A percentile compares a stretch with the other conserved stretches of the same genome.
Evolutionary conservation across 2,113 vertebrate species (phyloP).

Genomic region (Sterna hirundo): DNA sequence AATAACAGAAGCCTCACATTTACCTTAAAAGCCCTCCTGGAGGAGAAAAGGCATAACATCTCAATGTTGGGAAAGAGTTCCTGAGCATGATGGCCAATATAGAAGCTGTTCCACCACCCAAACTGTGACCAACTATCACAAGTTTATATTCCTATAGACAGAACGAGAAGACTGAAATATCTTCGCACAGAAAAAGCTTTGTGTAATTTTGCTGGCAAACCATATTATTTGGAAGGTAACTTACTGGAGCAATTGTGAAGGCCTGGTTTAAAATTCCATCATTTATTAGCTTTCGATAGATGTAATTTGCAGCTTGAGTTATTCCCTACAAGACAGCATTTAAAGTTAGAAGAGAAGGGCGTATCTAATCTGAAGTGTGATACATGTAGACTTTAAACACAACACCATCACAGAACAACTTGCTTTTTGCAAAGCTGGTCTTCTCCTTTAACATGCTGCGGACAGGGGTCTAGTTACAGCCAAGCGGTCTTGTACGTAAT

Average conservation of each 20-base stretch:
- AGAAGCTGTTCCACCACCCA: conserved; percentile 89
- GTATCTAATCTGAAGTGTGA: background rate
- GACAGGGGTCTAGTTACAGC: background rate
- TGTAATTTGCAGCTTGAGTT: conserved; percentile 87
- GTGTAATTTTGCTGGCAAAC: background rate
- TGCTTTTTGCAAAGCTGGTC: background rate
- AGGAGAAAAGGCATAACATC: conserved; percentile 92
- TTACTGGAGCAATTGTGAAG: conserved; percentile 89
- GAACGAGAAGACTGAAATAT: background rate
- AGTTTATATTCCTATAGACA: conserved; percentile 87
- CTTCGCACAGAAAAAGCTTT: background rate
- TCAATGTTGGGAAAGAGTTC: conserved; percentile 79
- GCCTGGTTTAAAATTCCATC: conserved; percentile 96
- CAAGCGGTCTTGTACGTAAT: background rate
- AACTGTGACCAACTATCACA: conserved; percentile 93
- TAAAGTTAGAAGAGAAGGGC: background rate
- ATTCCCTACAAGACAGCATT: conserved; percentile 83
- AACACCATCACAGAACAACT: background rate
- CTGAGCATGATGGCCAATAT: conserved; percentile 85
- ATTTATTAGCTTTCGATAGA: conserved; percentile 86
- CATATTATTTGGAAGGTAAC: conserved; percentile 5
- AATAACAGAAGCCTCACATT: background rate
- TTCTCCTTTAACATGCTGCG: background rate
- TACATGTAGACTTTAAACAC: background rate
- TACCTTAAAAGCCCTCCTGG: conserved; percentile 95